A percentile compares a stretch with the other conserved stretches of the same genome.
phyloP scores from a whole-genome alignment of 2,888 invertebrate genomes.

The Archips xylosteana region DNA sequence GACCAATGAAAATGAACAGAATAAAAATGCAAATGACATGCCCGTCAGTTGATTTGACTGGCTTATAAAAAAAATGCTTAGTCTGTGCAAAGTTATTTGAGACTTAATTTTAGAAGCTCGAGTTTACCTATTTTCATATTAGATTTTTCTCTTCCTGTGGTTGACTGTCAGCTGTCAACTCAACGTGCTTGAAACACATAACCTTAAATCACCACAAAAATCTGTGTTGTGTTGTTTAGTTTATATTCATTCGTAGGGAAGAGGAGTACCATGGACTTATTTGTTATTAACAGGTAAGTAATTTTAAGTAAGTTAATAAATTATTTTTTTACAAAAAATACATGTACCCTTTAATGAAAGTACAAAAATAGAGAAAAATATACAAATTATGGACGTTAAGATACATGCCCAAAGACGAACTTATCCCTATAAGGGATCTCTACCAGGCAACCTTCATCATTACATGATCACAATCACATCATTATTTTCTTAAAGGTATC shows the following conservation, averaged over 20 bases:
- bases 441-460: too few relatives aligned
- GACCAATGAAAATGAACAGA: conserved; percentile 42
- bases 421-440: too few relatives aligned
- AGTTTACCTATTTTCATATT: neutral
- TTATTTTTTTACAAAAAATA: conserved; percentile 3
- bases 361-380: too few relatives aligned
- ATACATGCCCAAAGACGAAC: too few relatives aligned
- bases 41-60: conserved; percentile 32
- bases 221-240: neutral
- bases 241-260: conserved; percentile 21
- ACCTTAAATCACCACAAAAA: neutral
- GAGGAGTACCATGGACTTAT: conserved; percentile 86
- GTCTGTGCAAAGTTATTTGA: conserved; percentile 22
- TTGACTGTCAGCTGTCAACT: conserved; percentile 4
- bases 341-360: neutral
- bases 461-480: too few relatives aligned
- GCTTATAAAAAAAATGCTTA: conserved; percentile 6
- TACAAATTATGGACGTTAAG: too few relatives aligned
- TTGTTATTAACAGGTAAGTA: conserved; percentile 88
- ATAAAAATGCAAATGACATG: conserved; percentile 40
- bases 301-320: conserved; percentile 8
- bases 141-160: too few relatives aligned
- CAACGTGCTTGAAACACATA: conserved; percentile 8
- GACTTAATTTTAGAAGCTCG: neutral
- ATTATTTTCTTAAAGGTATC: conserved; percentile 67